Percentiles rank a stretch among this genome's conserved stretches.
Evolutionary conservation across 2,888 invertebrate species (phyloP).

Genomic region (Calameuta pallipes): DNA sequence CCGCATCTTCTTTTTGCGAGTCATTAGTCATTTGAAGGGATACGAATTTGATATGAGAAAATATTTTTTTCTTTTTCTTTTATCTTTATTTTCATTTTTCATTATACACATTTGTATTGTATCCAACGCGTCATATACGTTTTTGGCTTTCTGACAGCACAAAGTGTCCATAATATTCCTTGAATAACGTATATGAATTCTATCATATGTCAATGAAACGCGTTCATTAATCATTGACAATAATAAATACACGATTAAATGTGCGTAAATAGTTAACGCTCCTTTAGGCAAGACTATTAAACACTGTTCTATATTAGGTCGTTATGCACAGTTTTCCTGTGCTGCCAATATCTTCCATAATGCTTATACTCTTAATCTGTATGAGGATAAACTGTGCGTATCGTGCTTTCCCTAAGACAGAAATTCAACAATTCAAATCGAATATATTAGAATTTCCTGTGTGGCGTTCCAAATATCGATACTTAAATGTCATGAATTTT

Average conservation of each 20-base stretch:
- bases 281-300: background rate
- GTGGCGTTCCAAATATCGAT: background rate
- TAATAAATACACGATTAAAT: background rate
- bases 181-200: background rate
- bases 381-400: background rate
- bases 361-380: background rate
- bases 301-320: background rate
- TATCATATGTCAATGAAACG: background rate
- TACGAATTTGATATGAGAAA: slow-evolving; percentile 8
- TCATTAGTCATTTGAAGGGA: background rate
- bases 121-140: background rate
- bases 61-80: slow-evolving; percentile 7
- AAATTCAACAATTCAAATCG: background rate
- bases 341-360: background rate
- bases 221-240: background rate
- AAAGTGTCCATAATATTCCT: background rate
- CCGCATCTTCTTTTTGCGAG: slow-evolving; percentile 26
- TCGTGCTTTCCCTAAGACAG: background rate
- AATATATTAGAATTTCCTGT: background rate
- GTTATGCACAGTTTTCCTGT: background rate
- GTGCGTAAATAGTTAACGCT: background rate
- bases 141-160: background rate
- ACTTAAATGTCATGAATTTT: background rate
- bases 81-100: slow-evolving; percentile 3
- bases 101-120: background rate